Conservation (phyloP, 1,140 invertebrate species). For the Neuroterus valhalla region DNA sequence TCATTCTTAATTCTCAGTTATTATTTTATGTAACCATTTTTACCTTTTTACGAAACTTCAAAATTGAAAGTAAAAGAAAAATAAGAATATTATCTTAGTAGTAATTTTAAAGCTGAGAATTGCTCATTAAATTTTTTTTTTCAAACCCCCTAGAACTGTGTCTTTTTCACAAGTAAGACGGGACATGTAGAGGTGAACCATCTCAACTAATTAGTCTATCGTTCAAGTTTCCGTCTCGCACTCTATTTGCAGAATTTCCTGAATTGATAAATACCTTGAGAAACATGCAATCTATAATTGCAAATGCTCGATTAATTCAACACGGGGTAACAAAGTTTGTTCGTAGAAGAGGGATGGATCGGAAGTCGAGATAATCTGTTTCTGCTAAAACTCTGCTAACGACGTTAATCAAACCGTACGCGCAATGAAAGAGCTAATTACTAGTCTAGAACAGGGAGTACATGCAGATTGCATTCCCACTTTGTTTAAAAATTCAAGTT, state of each 20-base stretch:
- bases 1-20: no score
- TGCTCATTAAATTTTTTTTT: no score
- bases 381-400: not conserved
- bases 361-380: not conserved
- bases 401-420: not conserved
- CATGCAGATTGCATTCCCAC: no score
- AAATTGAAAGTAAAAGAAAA: no score
- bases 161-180: no score
- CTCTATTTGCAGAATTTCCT: not conserved
- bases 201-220: not conserved
- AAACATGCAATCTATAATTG: constrained; percentile 8
- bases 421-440: not conserved
- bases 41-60: no score
- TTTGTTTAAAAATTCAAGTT: no score
- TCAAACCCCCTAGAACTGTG: no score
- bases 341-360: not conserved
- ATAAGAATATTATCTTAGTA: no score
- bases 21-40: no score
- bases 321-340: not conserved
- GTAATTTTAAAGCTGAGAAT: no score
- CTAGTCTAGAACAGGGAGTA: not conserved
- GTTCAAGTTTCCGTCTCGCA: not conserved
- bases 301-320: constrained; percentile 19
- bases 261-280: not conserved
- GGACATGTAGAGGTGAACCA: no score